phyloP scores from a whole-genome alignment of 2,888 invertebrate species.

The Cryptus viduatorius region DNA sequence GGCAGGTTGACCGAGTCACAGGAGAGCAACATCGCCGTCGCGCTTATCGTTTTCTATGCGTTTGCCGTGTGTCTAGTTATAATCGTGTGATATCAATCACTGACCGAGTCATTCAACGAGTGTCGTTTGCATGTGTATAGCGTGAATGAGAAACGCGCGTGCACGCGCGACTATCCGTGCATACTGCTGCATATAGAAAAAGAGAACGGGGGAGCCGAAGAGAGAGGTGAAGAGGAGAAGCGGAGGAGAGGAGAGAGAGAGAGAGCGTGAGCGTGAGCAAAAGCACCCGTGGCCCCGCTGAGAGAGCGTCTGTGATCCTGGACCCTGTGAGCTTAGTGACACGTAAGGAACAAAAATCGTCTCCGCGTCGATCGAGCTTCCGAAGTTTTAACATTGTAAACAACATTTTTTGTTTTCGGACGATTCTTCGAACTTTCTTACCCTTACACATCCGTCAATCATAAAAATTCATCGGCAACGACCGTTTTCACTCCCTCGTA shows the following conservation, averaged over 20 bases:
- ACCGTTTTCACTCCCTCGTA: not conserved
- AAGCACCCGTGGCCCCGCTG: constrained; percentile 49
- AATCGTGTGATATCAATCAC: not conserved
- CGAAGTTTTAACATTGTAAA: not conserved
- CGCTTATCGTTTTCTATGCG: not conserved
- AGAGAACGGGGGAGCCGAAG: constrained; percentile 34
- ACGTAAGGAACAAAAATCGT: constrained; percentile 58
- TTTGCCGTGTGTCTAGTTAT: constrained; percentile 10
- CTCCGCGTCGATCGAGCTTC: constrained; percentile 46
- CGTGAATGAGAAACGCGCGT: constrained; percentile 41
- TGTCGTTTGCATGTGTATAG: constrained; percentile 18
- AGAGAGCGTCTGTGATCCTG: constrained; percentile 66
- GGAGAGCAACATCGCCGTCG: constrained; percentile 31
- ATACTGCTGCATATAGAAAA: constrained; percentile 53
- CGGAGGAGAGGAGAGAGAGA: constrained; percentile 31
- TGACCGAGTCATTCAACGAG: not conserved
- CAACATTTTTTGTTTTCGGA: not conserved
- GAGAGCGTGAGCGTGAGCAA: constrained; percentile 53
- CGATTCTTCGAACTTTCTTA: not conserved
- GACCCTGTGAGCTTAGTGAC: constrained; percentile 58
- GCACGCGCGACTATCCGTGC: constrained; percentile 60
- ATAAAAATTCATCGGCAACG: constrained; percentile 6
- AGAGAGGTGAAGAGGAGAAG: constrained; percentile 38
- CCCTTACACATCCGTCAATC: not conserved
- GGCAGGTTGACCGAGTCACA: constrained; percentile 46